These are phyloP conservation scores for Orgyia antiqua DNA, from an alignment of 2,888 invertebrate species.

Conservation along the genomic window DNA sequence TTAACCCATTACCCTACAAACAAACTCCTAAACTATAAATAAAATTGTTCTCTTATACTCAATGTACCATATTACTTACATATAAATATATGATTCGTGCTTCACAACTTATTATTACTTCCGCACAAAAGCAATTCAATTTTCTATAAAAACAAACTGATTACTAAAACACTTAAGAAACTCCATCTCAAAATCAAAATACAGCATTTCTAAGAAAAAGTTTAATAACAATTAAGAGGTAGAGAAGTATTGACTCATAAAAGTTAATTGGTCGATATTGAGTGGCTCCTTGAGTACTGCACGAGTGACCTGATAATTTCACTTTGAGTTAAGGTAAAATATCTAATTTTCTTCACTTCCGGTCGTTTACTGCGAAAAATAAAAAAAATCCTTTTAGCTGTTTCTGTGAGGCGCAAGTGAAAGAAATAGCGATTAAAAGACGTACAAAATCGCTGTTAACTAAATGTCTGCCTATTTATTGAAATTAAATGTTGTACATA, in stretches of 20 bases:
- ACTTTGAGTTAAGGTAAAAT: slow-evolving; percentile 54
- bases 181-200: slow-evolving; percentile 7
- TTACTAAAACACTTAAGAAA: neutral
- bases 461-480: no score
- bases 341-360: slow-evolving; percentile 57
- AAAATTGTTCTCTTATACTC: no score
- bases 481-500: no score
- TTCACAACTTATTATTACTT: no score
- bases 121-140: no score
- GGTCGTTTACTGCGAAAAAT: slow-evolving; percentile 51
- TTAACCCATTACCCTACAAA: no score
- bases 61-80: no score
- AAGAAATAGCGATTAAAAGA: slow-evolving; percentile 18
- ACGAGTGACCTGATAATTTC: slow-evolving; percentile 46
- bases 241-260: slow-evolving; percentile 26
- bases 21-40: no score
- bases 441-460: no score
- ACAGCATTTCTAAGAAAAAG: slow-evolving; percentile 9
- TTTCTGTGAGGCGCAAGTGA: slow-evolving; percentile 23
- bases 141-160: no score
- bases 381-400: slow-evolving; percentile 46
- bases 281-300: slow-evolving; percentile 32
- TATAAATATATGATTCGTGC: no score
- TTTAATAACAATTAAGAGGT: slow-evolving; percentile 26
- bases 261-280: slow-evolving; percentile 52